A percentile compares a stretch with the other conserved stretches of the same genome.
phyloP scores from a whole-genome alignment of 2,888 invertebrate genomes.

The Euplagia quadripunctaria region DNA sequence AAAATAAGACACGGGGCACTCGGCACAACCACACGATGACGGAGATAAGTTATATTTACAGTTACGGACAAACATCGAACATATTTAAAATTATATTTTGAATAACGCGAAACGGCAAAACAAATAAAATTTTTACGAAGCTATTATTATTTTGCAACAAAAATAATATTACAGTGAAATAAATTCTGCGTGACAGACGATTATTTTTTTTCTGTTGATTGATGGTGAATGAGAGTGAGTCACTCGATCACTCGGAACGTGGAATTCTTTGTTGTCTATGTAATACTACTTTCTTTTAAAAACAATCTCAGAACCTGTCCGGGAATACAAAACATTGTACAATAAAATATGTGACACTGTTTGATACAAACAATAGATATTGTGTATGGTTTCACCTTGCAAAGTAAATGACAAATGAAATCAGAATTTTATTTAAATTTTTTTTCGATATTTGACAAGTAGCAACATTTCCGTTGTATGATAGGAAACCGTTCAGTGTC shows the following conservation, averaged over 20 bases:
- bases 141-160: constrained; percentile 74
- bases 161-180: constrained; percentile 76
- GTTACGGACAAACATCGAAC: constrained; percentile 64
- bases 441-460: constrained; percentile 15
- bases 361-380: no score
- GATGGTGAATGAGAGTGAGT: constrained; percentile 56
- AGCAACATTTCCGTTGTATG: constrained; percentile 42
- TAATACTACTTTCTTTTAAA: background rate
- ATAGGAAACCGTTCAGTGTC: constrained; percentile 66
- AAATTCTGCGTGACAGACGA: constrained; percentile 73
- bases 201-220: constrained; percentile 67
- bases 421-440: background rate
- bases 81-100: constrained; percentile 60
- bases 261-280: constrained; percentile 46
- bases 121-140: constrained; percentile 69
- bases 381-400: background rate
- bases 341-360: no score
- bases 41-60: constrained; percentile 68
- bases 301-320: background rate
- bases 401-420: background rate
- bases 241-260: constrained; percentile 48
- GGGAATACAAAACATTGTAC: background rate
- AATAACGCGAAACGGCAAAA: constrained; percentile 65
- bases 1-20: constrained; percentile 72
- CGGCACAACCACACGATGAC: constrained; percentile 77